A percentile compares a stretch with the other conserved stretches of the same genome.
Evolutionary conservation across 2,113 vertebrate genomes (phyloP).

Genomic region (Labeo rohita): DNA sequence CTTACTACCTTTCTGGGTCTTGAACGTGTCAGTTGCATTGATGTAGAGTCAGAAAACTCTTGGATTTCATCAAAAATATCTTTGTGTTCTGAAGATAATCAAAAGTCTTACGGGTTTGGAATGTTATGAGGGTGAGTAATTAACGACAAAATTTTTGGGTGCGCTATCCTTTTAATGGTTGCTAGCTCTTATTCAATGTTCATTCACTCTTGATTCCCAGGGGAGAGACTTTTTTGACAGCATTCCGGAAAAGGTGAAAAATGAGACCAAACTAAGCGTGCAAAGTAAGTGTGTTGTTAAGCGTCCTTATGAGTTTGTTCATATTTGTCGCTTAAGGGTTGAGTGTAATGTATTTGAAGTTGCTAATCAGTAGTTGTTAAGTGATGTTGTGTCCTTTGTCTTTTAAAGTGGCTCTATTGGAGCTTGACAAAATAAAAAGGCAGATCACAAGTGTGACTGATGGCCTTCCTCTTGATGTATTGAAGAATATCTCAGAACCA

Average conservation of each 20-base stretch:
- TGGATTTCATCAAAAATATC: too few relatives aligned
- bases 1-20: too few relatives aligned
- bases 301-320: background rate
- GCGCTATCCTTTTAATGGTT: too few relatives aligned
- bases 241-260: constrained; percentile 69
- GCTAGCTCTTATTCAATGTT: background rate
- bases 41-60: too few relatives aligned
- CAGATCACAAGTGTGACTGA: constrained; percentile 63
- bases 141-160: too few relatives aligned
- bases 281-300: constrained; percentile 70
- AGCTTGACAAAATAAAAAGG: constrained; percentile 62
- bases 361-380: background rate
- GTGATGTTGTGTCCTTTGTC: constrained; percentile 12
- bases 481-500: constrained; percentile 27
- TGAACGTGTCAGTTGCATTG: too few relatives aligned
- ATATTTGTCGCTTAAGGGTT: background rate
- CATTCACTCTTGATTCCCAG: constrained; percentile 63
- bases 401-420: constrained; percentile 67
- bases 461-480: background rate
- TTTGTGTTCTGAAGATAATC: too few relatives aligned
- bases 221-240: constrained; percentile 62
- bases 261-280: constrained; percentile 68
- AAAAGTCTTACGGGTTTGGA: too few relatives aligned
- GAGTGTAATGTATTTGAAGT: background rate
- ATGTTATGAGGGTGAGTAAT: too few relatives aligned